phyloP scores from a whole-genome alignment of 2,888 invertebrate genomes.

The Leucophora obtusa region DNA sequence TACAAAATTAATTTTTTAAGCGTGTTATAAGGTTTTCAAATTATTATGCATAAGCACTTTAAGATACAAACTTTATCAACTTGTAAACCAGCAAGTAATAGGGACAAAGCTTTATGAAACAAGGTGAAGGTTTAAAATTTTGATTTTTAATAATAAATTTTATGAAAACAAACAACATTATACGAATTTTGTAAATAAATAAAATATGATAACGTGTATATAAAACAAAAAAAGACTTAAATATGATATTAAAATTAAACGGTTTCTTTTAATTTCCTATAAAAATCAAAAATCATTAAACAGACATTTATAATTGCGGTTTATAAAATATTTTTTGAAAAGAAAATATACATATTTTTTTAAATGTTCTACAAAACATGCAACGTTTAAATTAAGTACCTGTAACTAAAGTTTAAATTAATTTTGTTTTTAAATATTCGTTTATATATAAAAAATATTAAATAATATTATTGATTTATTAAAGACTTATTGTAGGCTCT shows the following conservation, averaged over 20 bases:
- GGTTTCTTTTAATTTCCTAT: not conserved
- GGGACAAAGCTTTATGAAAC: not conserved
- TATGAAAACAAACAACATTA: not conserved
- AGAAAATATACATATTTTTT: too few species aligned
- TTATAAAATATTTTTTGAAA: not conserved
- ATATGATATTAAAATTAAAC: not conserved
- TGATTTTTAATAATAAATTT: not conserved
- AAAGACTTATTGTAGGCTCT: too few species aligned
- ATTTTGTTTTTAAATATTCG: too few species aligned
- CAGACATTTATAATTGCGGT: too few species aligned
- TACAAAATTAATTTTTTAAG: too few species aligned
- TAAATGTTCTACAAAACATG: too few species aligned
- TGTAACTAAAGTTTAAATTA: too few species aligned
- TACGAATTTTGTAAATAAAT: not conserved
- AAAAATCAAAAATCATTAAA: not conserved
- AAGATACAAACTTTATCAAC: slow-evolving; percentile 2
- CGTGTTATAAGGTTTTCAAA: too few species aligned
- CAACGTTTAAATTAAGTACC: too few species aligned
- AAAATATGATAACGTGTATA: not conserved
- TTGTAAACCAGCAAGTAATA: not conserved
- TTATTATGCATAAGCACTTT: too few species aligned
- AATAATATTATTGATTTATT: too few species aligned
- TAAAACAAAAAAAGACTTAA: not conserved
- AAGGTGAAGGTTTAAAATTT: not conserved
- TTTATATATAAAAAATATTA: too few species aligned